phyloP scores from a whole-genome alignment of 2,888 invertebrate species.

The Nymphalis c-album region DNA sequence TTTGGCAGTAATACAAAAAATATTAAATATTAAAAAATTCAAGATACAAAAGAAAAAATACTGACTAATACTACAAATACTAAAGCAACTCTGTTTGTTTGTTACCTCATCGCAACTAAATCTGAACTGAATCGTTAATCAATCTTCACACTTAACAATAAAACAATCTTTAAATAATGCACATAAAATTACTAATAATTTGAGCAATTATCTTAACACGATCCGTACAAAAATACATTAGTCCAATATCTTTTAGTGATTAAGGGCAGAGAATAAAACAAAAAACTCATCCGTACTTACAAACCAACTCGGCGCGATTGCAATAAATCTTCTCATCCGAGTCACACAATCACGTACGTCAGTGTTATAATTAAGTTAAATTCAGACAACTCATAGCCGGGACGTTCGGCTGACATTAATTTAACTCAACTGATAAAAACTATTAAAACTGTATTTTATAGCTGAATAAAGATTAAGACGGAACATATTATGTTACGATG shows the following conservation, averaged over 20 bases:
- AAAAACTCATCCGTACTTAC: conserved; percentile 71
- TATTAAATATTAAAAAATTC: too few species aligned
- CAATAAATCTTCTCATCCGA: conserved; percentile 73
- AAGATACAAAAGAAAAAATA: too few species aligned
- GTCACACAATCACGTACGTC: conserved; percentile 65
- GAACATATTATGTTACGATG: background rate
- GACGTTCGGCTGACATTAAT: conserved; percentile 15
- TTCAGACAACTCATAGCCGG: conserved; percentile 52
- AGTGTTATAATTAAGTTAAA: conserved; percentile 78
- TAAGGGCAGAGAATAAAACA: conserved; percentile 72
- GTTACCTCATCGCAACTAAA: too few species aligned
- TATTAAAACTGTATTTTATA: background rate
- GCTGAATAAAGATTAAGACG: conserved; percentile 2
- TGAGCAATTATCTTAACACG: conserved; percentile 44
- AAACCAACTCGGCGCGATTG: conserved; percentile 70
- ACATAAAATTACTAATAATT: conserved; percentile 10
- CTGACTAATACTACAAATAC: too few species aligned
- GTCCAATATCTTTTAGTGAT: conserved; percentile 71
- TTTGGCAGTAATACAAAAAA: too few species aligned
- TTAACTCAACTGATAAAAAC: conserved; percentile 11
- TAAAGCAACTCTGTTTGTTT: too few species aligned
- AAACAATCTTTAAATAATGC: background rate
- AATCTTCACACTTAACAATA: too few species aligned
- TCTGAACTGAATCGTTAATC: too few species aligned
- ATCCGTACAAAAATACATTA: conserved; percentile 68